phyloP scores from a whole-genome alignment of 2,888 invertebrate species.

The Amiota mariae region DNA sequence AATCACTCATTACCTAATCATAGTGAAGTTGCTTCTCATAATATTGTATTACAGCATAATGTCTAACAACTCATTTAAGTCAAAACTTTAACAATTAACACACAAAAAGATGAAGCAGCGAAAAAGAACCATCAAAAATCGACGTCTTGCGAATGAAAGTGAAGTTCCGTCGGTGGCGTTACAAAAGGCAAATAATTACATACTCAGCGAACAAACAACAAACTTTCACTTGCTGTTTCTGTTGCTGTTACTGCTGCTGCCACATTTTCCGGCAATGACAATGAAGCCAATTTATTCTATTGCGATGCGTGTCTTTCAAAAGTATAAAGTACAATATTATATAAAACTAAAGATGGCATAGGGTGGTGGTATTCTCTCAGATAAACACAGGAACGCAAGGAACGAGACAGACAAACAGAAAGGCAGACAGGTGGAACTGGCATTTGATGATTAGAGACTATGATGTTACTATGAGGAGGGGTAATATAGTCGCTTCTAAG shows the following conservation, averaged over 20 bases:
- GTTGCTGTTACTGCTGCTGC: background rate
- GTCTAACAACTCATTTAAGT: background rate
- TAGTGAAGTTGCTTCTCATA: too few species aligned
- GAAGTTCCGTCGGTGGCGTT: background rate
- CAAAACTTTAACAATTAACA: constrained; percentile 12
- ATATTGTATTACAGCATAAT: background rate
- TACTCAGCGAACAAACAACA: constrained; percentile 19
- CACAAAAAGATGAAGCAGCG: background rate
- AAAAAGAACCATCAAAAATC: background rate
- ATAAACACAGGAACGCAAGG: background rate
- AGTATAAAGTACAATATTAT: background rate
- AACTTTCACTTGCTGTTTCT: constrained; percentile 30
- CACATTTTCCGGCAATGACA: constrained; percentile 24
- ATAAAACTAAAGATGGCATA: too few species aligned
- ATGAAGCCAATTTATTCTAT: constrained; percentile 22
- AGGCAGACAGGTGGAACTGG: constrained; percentile 1
- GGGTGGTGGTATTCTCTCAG: background rate
- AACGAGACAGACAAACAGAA: background rate
- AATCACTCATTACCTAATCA: too few species aligned
- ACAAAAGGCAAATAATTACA: constrained; percentile 28
- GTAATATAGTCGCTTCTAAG: background rate
- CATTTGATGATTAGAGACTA: constrained; percentile 5
- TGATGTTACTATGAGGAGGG: background rate
- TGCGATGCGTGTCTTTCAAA: background rate
- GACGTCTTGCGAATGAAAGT: constrained; percentile 3